Base-by-base conservation (phyloP, 2,888 invertebrate species). In the Hypena proboscidalis region DNA sequence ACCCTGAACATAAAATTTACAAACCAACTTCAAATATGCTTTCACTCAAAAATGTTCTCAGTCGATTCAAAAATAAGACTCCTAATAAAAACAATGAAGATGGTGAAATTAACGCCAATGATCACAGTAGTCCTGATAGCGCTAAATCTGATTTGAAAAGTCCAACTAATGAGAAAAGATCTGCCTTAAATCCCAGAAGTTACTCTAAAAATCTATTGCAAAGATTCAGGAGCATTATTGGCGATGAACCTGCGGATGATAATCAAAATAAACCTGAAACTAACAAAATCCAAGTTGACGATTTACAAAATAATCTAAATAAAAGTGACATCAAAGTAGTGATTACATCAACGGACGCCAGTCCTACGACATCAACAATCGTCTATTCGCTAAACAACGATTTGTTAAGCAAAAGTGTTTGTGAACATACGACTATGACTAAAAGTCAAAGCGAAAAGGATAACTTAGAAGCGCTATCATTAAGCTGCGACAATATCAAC, bases 1-100 rank as follows among this genome's bases (percentile, higher is more conserved):
- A 96, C 70, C 96, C 96, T 0, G 95, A 96, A 70, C 95, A 96
- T 75, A 95, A 95, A 81, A 95, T 96, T 61, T 95, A 95, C 69
- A 93, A 95, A 51, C 93, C 94, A 29, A 92, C 92, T 0, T 90
- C 91, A 31, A 93, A 89, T 48, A 81, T 90, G 54, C 63, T 89
- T 1, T 91, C 93, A 2, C 80, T 93, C 0, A 92, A 92, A 70
- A 93, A 92, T 61, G 90, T 93, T 17, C 74, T 93, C 3, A 92
- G 91, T 64, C 83, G 92, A 33, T 92, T 93, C 49, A 91, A 90
- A 64, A 82, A 76, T 41, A 82, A 76, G 11, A 82, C 80, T n/a
- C 83, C 83, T 0, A 89, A 79, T 21, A 88, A 86, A 70, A 84
- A 60, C 35, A 78, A 51, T 29, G 88, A 89, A n/a, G 85, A 73